These are phyloP conservation scores for Coremacera marginata DNA, from an alignment of 2,888 invertebrate genomes.

Conservation along the genomic window DNA sequence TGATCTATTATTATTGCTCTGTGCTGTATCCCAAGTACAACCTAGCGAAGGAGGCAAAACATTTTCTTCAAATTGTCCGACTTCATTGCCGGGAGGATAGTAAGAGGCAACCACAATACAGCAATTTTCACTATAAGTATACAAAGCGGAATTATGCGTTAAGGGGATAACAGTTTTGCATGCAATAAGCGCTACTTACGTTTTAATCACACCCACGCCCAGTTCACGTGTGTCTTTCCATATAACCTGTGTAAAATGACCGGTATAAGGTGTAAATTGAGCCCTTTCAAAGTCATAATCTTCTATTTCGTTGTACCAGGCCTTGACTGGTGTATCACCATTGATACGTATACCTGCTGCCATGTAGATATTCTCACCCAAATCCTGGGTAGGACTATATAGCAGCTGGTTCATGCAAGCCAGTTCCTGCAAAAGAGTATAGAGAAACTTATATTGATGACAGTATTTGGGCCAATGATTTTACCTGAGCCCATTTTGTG, in stretches of 20 bases:
- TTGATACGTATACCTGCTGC: slow-evolving; percentile 77
- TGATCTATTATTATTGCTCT: too few relatives aligned
- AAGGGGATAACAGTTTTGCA: not conserved
- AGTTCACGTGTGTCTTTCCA: slow-evolving; percentile 82
- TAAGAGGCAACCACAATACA: slow-evolving; percentile 50
- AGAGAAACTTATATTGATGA: not conserved
- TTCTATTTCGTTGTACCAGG: slow-evolving; percentile 84
- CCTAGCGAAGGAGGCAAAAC: slow-evolving; percentile 22
- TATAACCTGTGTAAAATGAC: slow-evolving; percentile 88
- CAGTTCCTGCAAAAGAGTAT: slow-evolving; percentile 50
- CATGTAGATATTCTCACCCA: slow-evolving; percentile 85
- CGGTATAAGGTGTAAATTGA: slow-evolving; percentile 77
- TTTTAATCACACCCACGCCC: slow-evolving; percentile 80
- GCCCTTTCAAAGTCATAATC: slow-evolving; percentile 75
- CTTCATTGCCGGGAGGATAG: slow-evolving; percentile 49
- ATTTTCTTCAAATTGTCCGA: slow-evolving; percentile 42
- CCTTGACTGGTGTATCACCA: slow-evolving; percentile 81
- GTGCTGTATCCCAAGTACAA: too few relatives aligned
- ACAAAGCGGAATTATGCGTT: not conserved
- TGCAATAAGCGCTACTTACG: slow-evolving; percentile 49
- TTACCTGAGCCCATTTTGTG: slow-evolving; percentile 79
- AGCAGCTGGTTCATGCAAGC: slow-evolving; percentile 73
- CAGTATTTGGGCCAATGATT: not conserved
- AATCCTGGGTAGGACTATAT: slow-evolving; percentile 71
- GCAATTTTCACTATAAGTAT: slow-evolving; percentile 37